Evolutionary conservation across 2,888 invertebrate species (phyloP).

Genomic region (Chouioia cunea): DNA sequence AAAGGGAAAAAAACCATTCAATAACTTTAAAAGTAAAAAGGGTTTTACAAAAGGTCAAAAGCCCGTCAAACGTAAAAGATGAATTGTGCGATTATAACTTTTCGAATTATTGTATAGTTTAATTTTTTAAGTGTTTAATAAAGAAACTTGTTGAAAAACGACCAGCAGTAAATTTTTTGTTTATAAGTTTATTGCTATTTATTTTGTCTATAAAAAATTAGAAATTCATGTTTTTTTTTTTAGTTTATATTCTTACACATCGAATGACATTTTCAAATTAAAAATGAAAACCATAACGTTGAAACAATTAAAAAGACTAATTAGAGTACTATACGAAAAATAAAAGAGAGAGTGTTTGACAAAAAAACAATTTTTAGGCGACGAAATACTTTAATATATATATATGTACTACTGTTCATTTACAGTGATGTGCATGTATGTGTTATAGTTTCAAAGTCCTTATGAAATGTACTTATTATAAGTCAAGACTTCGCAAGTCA

Average conservation of each 20-base stretch:
- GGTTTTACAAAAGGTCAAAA: constrained; percentile 33
- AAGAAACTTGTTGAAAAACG: no score
- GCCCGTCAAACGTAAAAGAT: constrained; percentile 25
- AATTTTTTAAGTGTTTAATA: no score
- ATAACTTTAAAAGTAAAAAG: constrained; percentile 34
- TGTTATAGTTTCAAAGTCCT: constrained; percentile 26
- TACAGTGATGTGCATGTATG: constrained; percentile 39
- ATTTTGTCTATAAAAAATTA: no score
- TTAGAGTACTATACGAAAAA: constrained; percentile 4
- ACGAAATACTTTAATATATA: constrained; percentile 23
- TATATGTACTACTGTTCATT: constrained; percentile 32
- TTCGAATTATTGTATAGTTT: constrained; percentile 8
- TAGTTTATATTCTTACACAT: no score
- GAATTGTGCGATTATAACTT: constrained; percentile 18
- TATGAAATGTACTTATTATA: constrained; percentile 21
- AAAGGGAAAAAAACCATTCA: constrained; percentile 36
- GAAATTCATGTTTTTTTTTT: no score
- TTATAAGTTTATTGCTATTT: no score
- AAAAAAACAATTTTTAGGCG: constrained; percentile 22
- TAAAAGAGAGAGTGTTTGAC: constrained; percentile 20
- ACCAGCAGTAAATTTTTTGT: no score
- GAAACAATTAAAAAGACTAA: constrained; percentile 24
- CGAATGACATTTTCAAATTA: no score
- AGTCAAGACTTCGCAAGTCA: constrained; percentile 16
- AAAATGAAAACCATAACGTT: constrained; percentile 3